Conservation (phyloP, 2,797 vertebrate species). For the Pachyuromys duprasi region DNA sequence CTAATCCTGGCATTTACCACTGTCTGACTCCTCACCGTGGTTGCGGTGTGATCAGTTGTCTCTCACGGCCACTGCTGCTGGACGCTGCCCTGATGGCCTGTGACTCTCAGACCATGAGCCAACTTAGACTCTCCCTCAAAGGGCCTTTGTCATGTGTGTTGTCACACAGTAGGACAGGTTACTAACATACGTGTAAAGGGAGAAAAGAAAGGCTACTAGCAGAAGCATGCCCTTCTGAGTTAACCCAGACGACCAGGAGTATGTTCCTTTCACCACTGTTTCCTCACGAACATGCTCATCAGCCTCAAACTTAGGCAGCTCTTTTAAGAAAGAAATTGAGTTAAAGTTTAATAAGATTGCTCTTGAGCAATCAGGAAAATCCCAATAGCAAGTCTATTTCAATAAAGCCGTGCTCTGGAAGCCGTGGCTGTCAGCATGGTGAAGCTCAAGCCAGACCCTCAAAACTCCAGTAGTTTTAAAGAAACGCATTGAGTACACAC, state of each 20-base stretch:
- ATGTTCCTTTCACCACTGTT: constrained; percentile 23
- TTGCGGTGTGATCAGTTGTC: background rate
- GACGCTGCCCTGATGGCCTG: background rate
- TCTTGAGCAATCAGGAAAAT: constrained; percentile 28
- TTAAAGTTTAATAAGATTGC: constrained; percentile 31
- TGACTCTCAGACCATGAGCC: background rate
- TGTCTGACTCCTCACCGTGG: too few species aligned
- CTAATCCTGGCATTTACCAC: too few species aligned
- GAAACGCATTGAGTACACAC: constrained; percentile 12
- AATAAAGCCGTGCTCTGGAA: background rate
- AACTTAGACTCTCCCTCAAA: background rate
- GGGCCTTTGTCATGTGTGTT: background rate
- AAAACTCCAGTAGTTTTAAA: constrained; percentile 8
- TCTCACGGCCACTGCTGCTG: background rate
- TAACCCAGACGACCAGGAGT: background rate
- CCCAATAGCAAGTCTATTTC: background rate
- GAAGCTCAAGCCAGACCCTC: constrained; percentile 13
- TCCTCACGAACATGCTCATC: constrained; percentile 1
- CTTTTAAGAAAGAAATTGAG: background rate
- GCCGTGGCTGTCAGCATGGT: background rate
- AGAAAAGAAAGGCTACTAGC: background rate
- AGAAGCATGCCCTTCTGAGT: background rate
- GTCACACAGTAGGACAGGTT: background rate
- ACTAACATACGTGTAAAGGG: background rate
- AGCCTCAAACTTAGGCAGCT: constrained; percentile 39